These are phyloP conservation scores for Caenorhabditis parvicauda DNA, from an alignment of 2,888 invertebrate species.

Conservation along the genomic window DNA sequence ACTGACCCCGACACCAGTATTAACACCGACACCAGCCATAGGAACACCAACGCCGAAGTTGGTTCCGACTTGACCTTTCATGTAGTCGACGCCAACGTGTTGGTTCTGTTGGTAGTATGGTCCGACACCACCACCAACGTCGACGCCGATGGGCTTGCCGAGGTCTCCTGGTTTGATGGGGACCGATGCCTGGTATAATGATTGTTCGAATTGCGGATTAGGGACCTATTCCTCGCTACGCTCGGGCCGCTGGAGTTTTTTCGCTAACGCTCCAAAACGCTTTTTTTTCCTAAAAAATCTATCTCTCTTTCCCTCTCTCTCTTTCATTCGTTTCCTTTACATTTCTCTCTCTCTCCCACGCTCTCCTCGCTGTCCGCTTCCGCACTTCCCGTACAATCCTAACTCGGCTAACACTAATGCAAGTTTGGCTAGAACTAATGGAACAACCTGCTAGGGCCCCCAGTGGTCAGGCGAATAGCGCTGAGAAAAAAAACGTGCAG, in stretches of 20 bases:
- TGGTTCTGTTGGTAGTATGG: slow-evolving; percentile 58
- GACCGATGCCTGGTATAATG: slow-evolving; percentile 38
- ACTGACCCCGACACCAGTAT: slow-evolving; percentile 37
- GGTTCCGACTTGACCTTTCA: slow-evolving; percentile 47
- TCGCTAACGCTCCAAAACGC: too few relatives aligned
- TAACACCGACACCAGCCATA: slow-evolving; percentile 52
- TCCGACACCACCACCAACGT: slow-evolving; percentile 52
- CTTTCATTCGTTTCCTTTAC: too few relatives aligned
- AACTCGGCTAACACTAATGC: too few relatives aligned
- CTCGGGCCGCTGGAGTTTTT: too few relatives aligned
- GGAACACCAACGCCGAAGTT: slow-evolving; percentile 57
- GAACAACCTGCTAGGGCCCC: neutral
- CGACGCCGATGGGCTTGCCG: slow-evolving; percentile 49
- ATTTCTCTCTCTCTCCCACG: too few relatives aligned
- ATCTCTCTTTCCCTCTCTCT: too few relatives aligned
- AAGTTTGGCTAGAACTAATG: too few relatives aligned
- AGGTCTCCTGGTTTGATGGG: slow-evolving; percentile 45
- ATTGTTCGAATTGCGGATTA: neutral
- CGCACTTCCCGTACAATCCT: too few relatives aligned
- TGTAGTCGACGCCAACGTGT: slow-evolving; percentile 54
- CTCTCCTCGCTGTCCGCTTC: too few relatives aligned
- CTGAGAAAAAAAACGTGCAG: too few relatives aligned
- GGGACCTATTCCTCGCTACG: neutral
- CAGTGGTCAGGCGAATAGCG: too few relatives aligned
- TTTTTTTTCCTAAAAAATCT: too few relatives aligned